Percentiles rank a stretch among this genome's conserved stretches.
Evolutionary conservation across 2,888 invertebrate species (phyloP).

Genomic region (Oligia latruncula): DNA sequence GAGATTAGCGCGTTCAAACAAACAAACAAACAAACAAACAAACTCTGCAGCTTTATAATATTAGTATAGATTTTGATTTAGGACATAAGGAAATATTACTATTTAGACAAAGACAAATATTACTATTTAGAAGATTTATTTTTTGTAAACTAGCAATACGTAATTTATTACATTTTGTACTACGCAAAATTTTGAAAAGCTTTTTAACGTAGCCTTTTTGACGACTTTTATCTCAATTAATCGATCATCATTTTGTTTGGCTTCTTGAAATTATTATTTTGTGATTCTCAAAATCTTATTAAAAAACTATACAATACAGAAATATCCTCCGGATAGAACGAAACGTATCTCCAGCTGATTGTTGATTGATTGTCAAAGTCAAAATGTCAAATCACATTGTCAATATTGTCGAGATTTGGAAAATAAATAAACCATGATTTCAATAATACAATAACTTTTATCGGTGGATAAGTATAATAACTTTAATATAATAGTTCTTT

Average conservation of each 20-base stretch:
- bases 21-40: too few relatives aligned
- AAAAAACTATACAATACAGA: background rate
- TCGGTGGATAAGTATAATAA: constrained; percentile 8
- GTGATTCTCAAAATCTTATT: background rate
- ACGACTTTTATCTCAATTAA: background rate
- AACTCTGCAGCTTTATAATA: too few relatives aligned
- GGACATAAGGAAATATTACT: background rate
- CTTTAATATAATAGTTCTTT: background rate
- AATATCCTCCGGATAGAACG: background rate
- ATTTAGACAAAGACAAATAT: background rate
- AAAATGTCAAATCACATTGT: constrained; percentile 27
- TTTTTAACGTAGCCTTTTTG: background rate
- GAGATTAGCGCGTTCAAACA: too few relatives aligned
- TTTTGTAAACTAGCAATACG: background rate
- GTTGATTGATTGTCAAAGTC: background rate
- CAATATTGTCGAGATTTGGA: constrained; percentile 8
- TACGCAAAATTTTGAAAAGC: background rate
- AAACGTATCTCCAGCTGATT: constrained; percentile 43
- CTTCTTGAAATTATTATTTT: background rate
- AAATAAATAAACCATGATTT: constrained; percentile 42
- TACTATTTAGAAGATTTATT: background rate
- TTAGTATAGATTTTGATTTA: too few relatives aligned
- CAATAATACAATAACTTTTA: constrained; percentile 6
- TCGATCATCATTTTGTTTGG: too few relatives aligned
- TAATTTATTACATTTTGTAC: background rate